Percentiles rank a stretch among this genome's conserved stretches.
Evolutionary conservation across 2,113 vertebrate genomes (phyloP).

Genomic region (Sylvicapra grimmia): DNA sequence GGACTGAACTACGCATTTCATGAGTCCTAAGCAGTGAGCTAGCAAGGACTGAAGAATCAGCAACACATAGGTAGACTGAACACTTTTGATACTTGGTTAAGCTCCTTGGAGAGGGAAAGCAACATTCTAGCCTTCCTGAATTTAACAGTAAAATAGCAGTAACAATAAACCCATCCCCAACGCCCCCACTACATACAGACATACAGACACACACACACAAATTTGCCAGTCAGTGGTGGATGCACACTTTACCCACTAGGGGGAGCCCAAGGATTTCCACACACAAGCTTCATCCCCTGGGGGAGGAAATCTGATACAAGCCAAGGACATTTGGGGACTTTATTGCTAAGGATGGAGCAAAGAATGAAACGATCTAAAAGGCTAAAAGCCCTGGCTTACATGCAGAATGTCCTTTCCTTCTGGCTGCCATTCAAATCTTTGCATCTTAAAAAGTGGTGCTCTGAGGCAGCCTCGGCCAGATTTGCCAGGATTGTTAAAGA

Average conservation of each 20-base stretch:
- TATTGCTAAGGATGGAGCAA: background rate
- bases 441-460: conserved; percentile 16
- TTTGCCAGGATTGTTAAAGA: conserved; percentile 10
- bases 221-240: background rate
- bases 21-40: background rate
- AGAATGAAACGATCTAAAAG: conserved; percentile 20
- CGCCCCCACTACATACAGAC: background rate
- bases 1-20: background rate
- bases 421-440: conserved; percentile 14
- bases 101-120: background rate
- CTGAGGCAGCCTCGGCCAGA: background rate
- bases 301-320: background rate
- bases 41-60: conserved; percentile 9
- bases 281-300: background rate
- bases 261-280: conserved; percentile 36
- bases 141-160: background rate
- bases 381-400: conserved; percentile 5
- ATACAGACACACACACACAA: background rate
- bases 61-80: background rate
- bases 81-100: background rate
- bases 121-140: background rate
- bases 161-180: background rate
- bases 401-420: background rate
- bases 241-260: conserved; percentile 20
- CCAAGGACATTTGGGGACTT: background rate